A percentile compares a stretch with the other conserved stretches of the same genome.
Conservation (phyloP, 2,888 invertebrate genomes). For the Acrocyrtus sp. region DNA sequence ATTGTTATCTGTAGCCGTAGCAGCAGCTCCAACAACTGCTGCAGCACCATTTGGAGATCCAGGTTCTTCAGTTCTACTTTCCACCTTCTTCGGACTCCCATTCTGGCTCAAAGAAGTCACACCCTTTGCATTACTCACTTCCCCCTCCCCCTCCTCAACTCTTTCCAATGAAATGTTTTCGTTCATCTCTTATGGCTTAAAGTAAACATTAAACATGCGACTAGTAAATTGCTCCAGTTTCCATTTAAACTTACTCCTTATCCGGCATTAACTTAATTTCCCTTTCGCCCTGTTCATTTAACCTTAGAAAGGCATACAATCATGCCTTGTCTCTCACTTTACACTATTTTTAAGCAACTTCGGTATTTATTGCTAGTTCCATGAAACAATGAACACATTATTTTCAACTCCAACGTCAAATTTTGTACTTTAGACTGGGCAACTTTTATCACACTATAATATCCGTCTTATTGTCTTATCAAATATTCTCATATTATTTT, state of each 20-base stretch:
- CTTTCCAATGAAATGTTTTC: not conserved
- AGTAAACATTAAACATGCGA: constrained; percentile 12
- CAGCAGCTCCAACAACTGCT: constrained; percentile 19
- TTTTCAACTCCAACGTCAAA: too few relatives aligned
- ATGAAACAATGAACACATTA: too few relatives aligned
- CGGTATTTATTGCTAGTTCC: too few relatives aligned
- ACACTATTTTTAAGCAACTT: too few relatives aligned
- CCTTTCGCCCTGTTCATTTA: too few relatives aligned
- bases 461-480: too few relatives aligned
- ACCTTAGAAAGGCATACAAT: too few relatives aligned
- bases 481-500: too few relatives aligned
- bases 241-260: constrained; percentile 27
- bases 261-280: too few relatives aligned
- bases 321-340: too few relatives aligned
- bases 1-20: constrained; percentile 44
- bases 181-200: constrained; percentile 12
- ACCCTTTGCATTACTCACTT: constrained; percentile 1
- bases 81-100: not conserved
- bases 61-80: constrained; percentile 22
- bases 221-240: constrained; percentile 38
- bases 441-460: too few relatives aligned
- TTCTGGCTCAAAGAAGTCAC: not conserved
- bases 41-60: constrained; percentile 46
- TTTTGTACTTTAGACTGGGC: too few relatives aligned
- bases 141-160: not conserved